Base-by-base conservation (phyloP, 2,888 invertebrate species). In the Drosophila incognita region DNA sequence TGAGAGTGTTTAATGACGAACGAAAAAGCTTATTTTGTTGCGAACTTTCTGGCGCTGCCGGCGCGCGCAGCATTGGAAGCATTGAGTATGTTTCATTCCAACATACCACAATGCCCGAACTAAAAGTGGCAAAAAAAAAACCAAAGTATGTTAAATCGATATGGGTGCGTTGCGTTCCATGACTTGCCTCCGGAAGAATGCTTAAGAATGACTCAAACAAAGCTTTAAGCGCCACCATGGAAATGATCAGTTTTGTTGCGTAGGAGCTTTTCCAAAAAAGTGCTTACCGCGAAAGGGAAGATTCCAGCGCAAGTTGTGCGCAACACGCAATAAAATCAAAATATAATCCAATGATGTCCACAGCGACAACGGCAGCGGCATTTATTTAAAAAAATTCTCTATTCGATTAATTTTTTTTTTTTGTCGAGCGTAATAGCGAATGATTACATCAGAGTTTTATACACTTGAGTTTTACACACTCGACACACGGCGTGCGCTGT, bases 401-500 rank as follows among this genome's bases (percentile, higher is more conserved):
- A 27, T 60, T 53, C n/a, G 36, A 33, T 38, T 49, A 52, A 36
- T 27, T 54, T 48, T 65, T 53, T 27, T 53, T 61, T 48, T 70
- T 76, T 75, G 53, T 67, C 80, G 66, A 69, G 79, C 82, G 81
- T 87, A 87, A 77, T 58, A 69, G 79, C 78, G 40, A 82, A 80
- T 90, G 87, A 88, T 87, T 87, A 87, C 87, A 90, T 87, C 90
- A 87, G 87, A 87, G 77, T 88, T 86, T 79, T 77, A 87, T 76
- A 81, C 86, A 24, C 7, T 46, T 46, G 24, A 46, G 8, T 88
- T 88, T 79, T 77, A 89, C 74, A 86, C 86, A 87, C 74, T 74
- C 68, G 53, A 21, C 24, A 49, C 38, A 35, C 75, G 48, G 38
- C 31, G 35, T 49, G 40, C 46, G 35, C 31, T 33, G 42, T 35